A percentile compares a stretch with the other conserved stretches of the same genome.
These are phyloP conservation scores for Caranx melampygus DNA, from an alignment of 2,113 vertebrate species.

Conservation along the genomic window DNA sequence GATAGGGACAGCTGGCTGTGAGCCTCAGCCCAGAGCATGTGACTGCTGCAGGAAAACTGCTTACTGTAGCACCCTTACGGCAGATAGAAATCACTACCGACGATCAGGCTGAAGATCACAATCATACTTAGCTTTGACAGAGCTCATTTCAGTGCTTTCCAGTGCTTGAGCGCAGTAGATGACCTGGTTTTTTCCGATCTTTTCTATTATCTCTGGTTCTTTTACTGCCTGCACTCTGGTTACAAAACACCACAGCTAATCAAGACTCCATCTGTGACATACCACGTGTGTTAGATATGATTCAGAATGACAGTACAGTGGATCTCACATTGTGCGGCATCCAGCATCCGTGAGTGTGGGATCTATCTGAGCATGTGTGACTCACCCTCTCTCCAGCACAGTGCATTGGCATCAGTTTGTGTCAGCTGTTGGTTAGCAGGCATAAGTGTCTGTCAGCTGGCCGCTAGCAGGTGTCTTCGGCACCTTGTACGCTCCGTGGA, in stretches of 20 bases:
- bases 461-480: constrained; percentile 78
- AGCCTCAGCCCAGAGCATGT: constrained; percentile 63
- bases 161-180: constrained; percentile 1
- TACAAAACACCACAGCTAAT: constrained; percentile 52
- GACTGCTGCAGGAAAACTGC: constrained; percentile 74
- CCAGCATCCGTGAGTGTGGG: constrained; percentile 64
- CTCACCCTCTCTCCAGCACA: constrained; percentile 66
- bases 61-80: constrained; percentile 67
- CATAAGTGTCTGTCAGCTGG: constrained; percentile 77
- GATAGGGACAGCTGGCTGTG: constrained; percentile 64
- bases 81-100: constrained; percentile 69
- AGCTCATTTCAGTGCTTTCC: constrained; percentile 39
- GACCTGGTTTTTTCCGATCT: neutral
- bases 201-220: constrained; percentile 8
- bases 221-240: constrained; percentile 33
- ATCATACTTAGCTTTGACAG: constrained; percentile 57
- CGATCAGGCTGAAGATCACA: constrained; percentile 53
- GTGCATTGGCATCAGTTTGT: constrained; percentile 74
- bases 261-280: constrained; percentile 71
- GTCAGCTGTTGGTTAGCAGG: constrained; percentile 78
- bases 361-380: constrained; percentile 71
- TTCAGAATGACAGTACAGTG: constrained; percentile 66
- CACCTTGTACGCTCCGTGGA: constrained; percentile 63
- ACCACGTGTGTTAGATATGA: constrained; percentile 71
- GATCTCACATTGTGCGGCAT: constrained; percentile 67